Conservation (phyloP, 1,140 invertebrate genomes). For the Bombus confusus region DNA sequence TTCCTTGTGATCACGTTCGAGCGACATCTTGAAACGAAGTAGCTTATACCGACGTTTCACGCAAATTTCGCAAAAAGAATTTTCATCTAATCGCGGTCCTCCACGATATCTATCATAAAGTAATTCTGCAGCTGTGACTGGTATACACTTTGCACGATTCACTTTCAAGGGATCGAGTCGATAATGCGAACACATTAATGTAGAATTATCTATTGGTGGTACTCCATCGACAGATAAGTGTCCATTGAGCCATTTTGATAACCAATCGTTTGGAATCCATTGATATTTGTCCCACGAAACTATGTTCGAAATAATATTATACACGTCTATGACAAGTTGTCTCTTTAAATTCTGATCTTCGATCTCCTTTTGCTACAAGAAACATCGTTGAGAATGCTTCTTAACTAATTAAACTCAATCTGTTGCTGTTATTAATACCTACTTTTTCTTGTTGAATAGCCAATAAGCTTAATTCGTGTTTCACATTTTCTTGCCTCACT, state of each 20-base stretch:
- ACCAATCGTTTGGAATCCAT: slow-evolving; percentile 83
- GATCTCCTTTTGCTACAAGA: slow-evolving; percentile 80
- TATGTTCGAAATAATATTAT: slow-evolving; percentile 70
- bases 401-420: background rate
- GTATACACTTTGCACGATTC: slow-evolving; percentile 78
- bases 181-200: slow-evolving; percentile 82
- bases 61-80: slow-evolving; percentile 81
- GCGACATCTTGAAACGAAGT: slow-evolving; percentile 74
- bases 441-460: slow-evolving; percentile 79
- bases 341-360: slow-evolving; percentile 81
- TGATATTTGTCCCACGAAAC: slow-evolving; percentile 74
- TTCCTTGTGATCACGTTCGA: slow-evolving; percentile 78
- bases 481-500: slow-evolving; percentile 77
- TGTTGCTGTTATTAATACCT: slow-evolving; percentile 22
- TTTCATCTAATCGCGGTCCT: slow-evolving; percentile 79
- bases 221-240: slow-evolving; percentile 76
- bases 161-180: slow-evolving; percentile 80
- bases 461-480: slow-evolving; percentile 77
- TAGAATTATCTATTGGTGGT: slow-evolving; percentile 80
- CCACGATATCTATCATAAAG: slow-evolving; percentile 82
- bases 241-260: slow-evolving; percentile 79
- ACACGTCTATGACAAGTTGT: slow-evolving; percentile 77
- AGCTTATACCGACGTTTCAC: slow-evolving; percentile 82
- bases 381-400: background rate
- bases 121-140: slow-evolving; percentile 76